Conservation (phyloP, 2,113 vertebrate genomes). For the Pachyramphus minor region DNA sequence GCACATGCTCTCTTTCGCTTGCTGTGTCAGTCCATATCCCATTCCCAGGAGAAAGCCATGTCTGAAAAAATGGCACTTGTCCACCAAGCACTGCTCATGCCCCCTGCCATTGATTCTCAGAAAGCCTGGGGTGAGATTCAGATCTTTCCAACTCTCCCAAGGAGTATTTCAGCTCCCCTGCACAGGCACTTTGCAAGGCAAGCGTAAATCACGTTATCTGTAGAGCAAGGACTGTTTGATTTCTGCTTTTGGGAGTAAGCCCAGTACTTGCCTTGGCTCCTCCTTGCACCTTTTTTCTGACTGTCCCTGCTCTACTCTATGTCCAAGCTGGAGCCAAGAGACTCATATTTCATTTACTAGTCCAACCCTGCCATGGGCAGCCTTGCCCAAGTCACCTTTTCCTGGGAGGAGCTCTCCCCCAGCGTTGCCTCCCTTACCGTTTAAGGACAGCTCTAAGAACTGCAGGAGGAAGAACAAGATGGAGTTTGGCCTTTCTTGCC, state of each 20-base stretch:
- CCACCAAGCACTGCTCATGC: not conserved
- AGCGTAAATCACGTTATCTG: not conserved
- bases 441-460: not conserved
- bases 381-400: not conserved
- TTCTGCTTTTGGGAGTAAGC: not conserved
- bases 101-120: not conserved
- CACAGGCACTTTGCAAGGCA: not conserved
- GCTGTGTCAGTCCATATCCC: not conserved
- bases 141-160: not conserved
- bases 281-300: not conserved
- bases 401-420: not conserved
- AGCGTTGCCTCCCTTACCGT: not conserved
- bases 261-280: not conserved
- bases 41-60: rapidly evolving
- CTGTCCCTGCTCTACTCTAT: not conserved
- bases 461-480: not conserved
- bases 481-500: not conserved
- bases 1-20: rapidly evolving
- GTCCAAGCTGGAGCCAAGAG: not conserved
- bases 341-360: not conserved
- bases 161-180: not conserved
- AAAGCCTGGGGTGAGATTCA: not conserved
- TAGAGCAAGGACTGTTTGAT: not conserved
- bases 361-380: not conserved
- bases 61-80: not conserved